A percentile compares a stretch with the other conserved stretches of the same genome.
These are phyloP conservation scores for Scaptodrosophila latifasciaeformis DNA, from an alignment of 2,888 invertebrate genomes.

Conservation along the genomic window DNA sequence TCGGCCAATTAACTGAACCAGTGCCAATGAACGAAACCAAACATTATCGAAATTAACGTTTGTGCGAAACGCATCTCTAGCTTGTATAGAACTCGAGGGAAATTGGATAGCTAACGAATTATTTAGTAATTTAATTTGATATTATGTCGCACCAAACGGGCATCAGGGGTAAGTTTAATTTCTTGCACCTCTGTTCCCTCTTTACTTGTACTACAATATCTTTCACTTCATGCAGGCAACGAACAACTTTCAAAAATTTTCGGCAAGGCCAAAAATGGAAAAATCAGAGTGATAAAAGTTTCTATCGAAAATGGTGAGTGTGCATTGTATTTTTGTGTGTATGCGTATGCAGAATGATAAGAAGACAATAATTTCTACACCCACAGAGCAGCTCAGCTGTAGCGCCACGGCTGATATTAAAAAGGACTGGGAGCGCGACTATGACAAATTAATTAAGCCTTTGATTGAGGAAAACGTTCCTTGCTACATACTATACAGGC, in stretches of 20 bases:
- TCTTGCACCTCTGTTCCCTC: not conserved
- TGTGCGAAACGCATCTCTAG: too few relatives aligned
- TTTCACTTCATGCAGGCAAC: slow-evolving; percentile 79
- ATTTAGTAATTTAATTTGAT: slow-evolving; percentile 13
- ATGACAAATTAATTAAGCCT: slow-evolving; percentile 83
- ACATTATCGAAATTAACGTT: too few relatives aligned
- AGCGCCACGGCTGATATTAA: slow-evolving; percentile 81
- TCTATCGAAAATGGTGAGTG: slow-evolving; percentile 88
- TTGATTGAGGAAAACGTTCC: slow-evolving; percentile 88
- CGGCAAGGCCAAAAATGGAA: slow-evolving; percentile 85
- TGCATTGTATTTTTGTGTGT: not conserved
- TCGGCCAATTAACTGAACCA: too few relatives aligned
- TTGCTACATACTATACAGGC: slow-evolving; percentile 91
- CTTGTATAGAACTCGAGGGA: too few relatives aligned
- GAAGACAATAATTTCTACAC: slow-evolving; percentile 5
- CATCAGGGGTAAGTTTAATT: slow-evolving; percentile 82
- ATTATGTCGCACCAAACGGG: slow-evolving; percentile 93
- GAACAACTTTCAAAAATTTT: slow-evolving; percentile 87
- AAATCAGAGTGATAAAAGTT: slow-evolving; percentile 87
- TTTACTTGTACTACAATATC: not conserved
- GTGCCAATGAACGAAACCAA: too few relatives aligned
- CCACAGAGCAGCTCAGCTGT: slow-evolving; percentile 83
- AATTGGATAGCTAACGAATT: too few relatives aligned
- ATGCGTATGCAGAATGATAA: not conserved
- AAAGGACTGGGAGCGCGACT: slow-evolving; percentile 90